phyloP scores from a whole-genome alignment of 2,797 vertebrate species.

The Garrulus glandarius region DNA sequence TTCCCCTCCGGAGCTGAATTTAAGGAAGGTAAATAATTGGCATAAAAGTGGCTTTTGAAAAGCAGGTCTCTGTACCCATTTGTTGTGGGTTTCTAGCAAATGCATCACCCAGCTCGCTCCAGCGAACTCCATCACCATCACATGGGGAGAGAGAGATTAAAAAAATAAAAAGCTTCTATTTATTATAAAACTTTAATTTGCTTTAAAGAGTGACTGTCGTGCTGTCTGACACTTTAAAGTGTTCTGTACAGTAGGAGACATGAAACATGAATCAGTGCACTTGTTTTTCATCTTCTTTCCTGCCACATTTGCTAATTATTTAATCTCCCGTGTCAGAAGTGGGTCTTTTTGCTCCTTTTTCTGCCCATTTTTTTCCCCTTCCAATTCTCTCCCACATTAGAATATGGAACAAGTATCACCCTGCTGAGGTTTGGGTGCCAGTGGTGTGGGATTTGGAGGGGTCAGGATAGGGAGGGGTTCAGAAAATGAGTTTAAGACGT shows the following conservation, averaged over 20 bases:
- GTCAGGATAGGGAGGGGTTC: not conserved
- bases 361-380: not conserved
- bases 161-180: conserved; percentile 26
- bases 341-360: conserved; percentile 36
- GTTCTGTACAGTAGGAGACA: conserved; percentile 54
- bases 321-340: conserved; percentile 57
- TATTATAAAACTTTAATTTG: conserved; percentile 69
- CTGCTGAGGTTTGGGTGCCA: not conserved
- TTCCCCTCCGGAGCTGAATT: not conserved
- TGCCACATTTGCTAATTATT: conserved; percentile 69
- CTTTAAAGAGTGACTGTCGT: conserved; percentile 60
- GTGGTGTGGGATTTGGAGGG: not conserved
- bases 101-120: not conserved
- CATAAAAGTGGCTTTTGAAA: not conserved
- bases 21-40: conserved; percentile 35
- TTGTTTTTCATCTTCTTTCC: conserved; percentile 64
- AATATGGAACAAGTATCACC: not conserved
- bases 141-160: not conserved
- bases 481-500: not conserved
- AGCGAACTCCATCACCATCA: not conserved
- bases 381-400: not conserved
- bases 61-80: not conserved
- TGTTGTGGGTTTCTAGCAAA: conserved; percentile 34
- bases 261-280: conserved; percentile 70
- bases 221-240: conserved; percentile 69